Base-by-base conservation (phyloP, 2,797 vertebrate species). In the Lerista edwardsae region DNA sequence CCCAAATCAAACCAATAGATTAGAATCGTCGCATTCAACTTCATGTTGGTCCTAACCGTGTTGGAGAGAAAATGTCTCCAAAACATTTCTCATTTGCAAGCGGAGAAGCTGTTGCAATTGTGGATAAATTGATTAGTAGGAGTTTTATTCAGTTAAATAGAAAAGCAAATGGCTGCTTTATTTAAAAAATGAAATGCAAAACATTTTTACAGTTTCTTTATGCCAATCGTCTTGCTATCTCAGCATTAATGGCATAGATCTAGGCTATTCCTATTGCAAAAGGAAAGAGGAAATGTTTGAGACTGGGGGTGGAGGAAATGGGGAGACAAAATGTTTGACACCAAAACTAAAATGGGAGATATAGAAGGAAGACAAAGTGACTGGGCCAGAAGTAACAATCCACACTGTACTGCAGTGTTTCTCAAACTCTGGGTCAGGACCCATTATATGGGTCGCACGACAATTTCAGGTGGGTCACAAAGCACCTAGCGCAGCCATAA, bases 111-210 rank as follows among this genome's bases (percentile, higher is more conserved):
- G 84, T 71, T 91, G 79, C 65, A 47, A 76, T 88, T 89, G 84
- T 86, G 86, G 51, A 88, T 29, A 72, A 84, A 85, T 76, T 83
- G 34, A 29, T 83, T 74, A 80, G 4, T 84, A 64, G 88, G 86
- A 92, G 84, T 82, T 91, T 87, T 89, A 93, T 79, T 91, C 83
- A 87, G 88, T 87, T 91, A 90, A 88, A 79, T 62, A 87, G 73
- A 39, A 78, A 91, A 91, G 90, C 84, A 89, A 92, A 87, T 89
- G 86, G 86, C 15, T 83, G 73, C 0, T 0, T 92, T 87, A 91
- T 93, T 92, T 88, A 84, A 90, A 84, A 68, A 89, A 82, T 84
- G 80, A 93, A 82, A 93, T 91, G 87, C 86, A 92, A 87, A 92
- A 92, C 89, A 57, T 62, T 67, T n/a, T 84, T 85, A 83, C 83